A percentile compares a stretch with the other conserved stretches of the same genome.
These are phyloP conservation scores for Syncerus caffer DNA, from an alignment of 2,797 vertebrate genomes.

Conservation along the genomic window DNA sequence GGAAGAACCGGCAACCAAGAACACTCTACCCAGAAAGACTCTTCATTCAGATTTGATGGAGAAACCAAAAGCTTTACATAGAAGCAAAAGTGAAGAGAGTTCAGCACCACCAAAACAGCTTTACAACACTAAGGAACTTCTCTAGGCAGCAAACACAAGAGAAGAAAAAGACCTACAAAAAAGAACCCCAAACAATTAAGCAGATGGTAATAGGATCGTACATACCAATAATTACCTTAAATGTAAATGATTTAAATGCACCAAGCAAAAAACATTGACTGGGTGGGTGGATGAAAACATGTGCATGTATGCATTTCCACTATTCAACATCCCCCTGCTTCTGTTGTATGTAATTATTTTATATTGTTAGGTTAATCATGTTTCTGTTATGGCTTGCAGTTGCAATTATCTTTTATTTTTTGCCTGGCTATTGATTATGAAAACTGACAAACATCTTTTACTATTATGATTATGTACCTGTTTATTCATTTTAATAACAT, in stretches of 20 bases:
- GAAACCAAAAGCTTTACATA: not conserved
- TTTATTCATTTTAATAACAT: not conserved
- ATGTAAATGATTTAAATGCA: not conserved
- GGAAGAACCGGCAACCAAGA: not conserved
- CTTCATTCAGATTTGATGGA: not conserved
- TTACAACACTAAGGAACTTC: not conserved
- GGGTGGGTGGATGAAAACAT: not conserved
- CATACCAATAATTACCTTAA: not conserved
- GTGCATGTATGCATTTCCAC: not conserved
- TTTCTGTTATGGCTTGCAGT: not conserved
- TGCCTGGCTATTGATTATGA: not conserved
- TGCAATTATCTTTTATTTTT: not conserved
- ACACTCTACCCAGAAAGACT: not conserved
- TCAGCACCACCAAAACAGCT: not conserved
- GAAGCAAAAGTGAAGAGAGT: not conserved
- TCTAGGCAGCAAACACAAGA: not conserved
- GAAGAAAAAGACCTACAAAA: not conserved
- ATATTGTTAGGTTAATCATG: not conserved
- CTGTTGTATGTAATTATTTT: not conserved
- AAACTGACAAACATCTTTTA: not conserved
- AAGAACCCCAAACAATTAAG: not conserved
- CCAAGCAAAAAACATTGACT: not conserved
- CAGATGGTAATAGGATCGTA: not conserved
- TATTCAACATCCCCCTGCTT: rapidly evolving
- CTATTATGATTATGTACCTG: not conserved